Percentiles rank a stretch among this genome's conserved stretches.
Evolutionary conservation across 2,797 vertebrate genomes (phyloP).

Genomic region (Urosaurus nigricauda): DNA sequence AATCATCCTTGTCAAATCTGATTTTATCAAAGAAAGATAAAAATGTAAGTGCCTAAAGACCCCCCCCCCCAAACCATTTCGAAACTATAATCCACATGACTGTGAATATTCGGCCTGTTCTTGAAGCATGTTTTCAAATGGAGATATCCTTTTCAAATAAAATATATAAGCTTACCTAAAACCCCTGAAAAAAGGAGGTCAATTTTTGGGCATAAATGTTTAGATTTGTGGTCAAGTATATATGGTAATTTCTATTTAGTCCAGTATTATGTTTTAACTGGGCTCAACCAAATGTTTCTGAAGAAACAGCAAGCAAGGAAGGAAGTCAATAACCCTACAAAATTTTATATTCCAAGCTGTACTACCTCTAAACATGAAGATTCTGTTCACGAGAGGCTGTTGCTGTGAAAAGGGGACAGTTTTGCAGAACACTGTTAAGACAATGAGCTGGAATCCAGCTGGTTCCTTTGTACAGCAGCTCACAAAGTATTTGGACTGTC

Average conservation of each 20-base stretch:
- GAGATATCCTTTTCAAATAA: neutral
- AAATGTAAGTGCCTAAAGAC: neutral
- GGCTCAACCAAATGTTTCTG: neutral
- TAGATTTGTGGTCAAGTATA: no score
- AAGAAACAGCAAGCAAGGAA: neutral
- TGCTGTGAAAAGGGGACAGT: neutral
- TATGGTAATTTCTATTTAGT: neutral
- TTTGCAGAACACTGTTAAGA: neutral
- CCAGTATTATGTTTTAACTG: neutral
- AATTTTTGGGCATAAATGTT: no score
- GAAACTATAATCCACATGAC: neutral
- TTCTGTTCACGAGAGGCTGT: neutral
- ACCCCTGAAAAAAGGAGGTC: neutral
- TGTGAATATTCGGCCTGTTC: slow-evolving; percentile 22
- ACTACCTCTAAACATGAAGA: neutral
- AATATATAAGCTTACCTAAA: neutral
- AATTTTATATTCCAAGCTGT: neutral
- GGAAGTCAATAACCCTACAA: neutral
- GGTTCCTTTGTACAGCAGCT: neutral
- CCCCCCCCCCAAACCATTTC: no score
- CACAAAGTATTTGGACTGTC: neutral
- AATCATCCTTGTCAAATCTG: neutral
- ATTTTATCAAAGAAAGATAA: neutral
- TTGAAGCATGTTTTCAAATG: neutral
- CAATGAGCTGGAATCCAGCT: neutral